Evolutionary conservation across 2,797 vertebrate species (phyloP), one percentile per base, ranked within the genome.

Genomic region (Phrynocephalus forsythii): DNA sequence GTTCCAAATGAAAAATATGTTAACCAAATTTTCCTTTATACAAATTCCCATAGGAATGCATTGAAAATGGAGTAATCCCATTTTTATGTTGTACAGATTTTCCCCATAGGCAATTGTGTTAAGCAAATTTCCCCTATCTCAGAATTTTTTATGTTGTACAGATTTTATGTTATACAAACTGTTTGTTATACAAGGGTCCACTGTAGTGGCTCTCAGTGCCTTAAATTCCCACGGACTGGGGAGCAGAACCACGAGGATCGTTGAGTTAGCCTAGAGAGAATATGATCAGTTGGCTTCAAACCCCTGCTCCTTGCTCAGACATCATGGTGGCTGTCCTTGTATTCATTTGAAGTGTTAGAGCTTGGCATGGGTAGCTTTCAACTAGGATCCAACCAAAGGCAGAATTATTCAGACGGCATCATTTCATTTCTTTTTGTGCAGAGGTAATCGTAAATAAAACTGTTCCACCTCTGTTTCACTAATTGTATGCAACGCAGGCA

Each of bases 301-400:
- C 30, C 33, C 20, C 3, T 18, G 8, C 48, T 66, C n/a, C 71
- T 9, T 56, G n/a, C 15, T 26, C 6, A 50, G 8, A 33, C 28
- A 33, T 11, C 9, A 5, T 52, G 33, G 71, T 26, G 6, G 5
- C 26, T 85, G 26, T 66, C 6, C 1, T 38, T 69, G 44, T n/a
- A 81, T 26, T 24, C 30, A 87, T 88, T 63, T 1, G 13, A 76
- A 60, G 28, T 73, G 48, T 60, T 28, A 0, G 5, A 2, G 1
- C 0, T 24, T 26, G 1, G 76, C 2, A 1, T 0, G 1, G 63
- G 38, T 20, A 7, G 22, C 83, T 63, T 18, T 52, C 18, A 79
- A 91, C 79, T 77, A 50, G 77, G 3, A 24, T 30, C 5, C 28
- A 52, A 60, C 52, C 2, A 13, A 79, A 11, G n/a, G 5, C 68